Percentiles rank a stretch among this genome's conserved stretches.
These are phyloP conservation scores for Homalodisca vitripennis DNA, from an alignment of 1,140 invertebrate genomes.

Conservation along the genomic window DNA sequence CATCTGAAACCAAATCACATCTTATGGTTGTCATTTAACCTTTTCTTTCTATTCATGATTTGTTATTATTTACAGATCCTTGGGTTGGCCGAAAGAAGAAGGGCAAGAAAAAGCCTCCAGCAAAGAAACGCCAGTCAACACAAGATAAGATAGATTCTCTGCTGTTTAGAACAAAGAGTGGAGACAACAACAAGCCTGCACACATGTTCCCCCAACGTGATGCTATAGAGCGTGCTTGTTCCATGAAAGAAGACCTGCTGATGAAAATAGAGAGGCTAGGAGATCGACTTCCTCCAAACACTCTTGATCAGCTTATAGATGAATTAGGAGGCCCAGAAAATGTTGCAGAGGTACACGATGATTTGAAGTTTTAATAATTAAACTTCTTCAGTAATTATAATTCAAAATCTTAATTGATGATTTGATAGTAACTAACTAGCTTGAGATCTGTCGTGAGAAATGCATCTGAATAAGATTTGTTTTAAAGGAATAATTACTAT, in stretches of 20 bases:
- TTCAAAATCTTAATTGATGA: too few relatives aligned
- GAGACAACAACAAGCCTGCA: conserved; percentile 28
- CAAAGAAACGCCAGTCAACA: conserved; percentile 63
- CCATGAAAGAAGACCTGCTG: conserved; percentile 91
- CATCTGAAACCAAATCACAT: too few relatives aligned
- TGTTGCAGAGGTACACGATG: conserved; percentile 85
- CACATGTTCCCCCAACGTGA: conserved; percentile 66
- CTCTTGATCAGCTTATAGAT: conserved; percentile 97
- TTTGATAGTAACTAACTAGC: too few relatives aligned
- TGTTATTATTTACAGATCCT: conserved; percentile 60
- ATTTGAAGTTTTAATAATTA: too few relatives aligned
- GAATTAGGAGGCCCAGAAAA: conserved; percentile 96
- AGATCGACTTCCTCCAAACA: conserved; percentile 91
- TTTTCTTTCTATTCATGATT: too few relatives aligned
- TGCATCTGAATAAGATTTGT: too few relatives aligned
- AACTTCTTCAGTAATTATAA: too few relatives aligned
- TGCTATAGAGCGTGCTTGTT: conserved; percentile 80
- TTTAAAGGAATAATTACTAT: too few relatives aligned
- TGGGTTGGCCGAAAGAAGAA: conserved; percentile 74
- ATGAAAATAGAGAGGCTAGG: conserved; percentile 85
- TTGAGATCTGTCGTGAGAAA: too few relatives aligned
- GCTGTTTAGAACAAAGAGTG: conserved; percentile 33
- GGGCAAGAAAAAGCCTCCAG: conserved; percentile 63
- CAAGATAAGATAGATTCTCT: conserved; percentile 66
- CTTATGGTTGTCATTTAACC: too few relatives aligned